phyloP scores from a whole-genome alignment of 2,888 invertebrate genomes.

The Agrilus mali region DNA sequence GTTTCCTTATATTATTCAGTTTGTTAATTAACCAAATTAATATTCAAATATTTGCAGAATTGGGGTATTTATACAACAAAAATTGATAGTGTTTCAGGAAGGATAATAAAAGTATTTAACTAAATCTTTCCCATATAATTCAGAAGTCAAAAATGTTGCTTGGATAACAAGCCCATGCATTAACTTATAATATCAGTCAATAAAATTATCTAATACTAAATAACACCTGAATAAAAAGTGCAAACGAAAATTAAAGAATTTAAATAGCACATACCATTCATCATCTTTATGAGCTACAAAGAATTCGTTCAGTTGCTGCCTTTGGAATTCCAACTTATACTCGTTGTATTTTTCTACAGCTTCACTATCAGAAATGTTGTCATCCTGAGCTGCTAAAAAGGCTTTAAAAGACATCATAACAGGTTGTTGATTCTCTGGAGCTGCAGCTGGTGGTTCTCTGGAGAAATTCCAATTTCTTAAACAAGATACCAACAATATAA shows the following conservation, averaged over 20 bases:
- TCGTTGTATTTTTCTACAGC: constrained; percentile 95
- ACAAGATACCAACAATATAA: constrained; percentile 12
- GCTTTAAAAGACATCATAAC: constrained; percentile 96
- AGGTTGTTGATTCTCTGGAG: constrained; percentile 56
- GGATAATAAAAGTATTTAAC: no score
- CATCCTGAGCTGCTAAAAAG: constrained; percentile 92
- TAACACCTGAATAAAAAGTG: constrained; percentile 1
- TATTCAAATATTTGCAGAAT: no score
- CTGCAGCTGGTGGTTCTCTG: constrained; percentile 39
- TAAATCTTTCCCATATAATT: no score
- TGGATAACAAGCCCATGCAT: no score
- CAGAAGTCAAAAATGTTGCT: no score
- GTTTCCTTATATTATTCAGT: no score
- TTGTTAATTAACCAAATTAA: no score
- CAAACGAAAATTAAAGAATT: constrained; percentile 1
- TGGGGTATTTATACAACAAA: no score
- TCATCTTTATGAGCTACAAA: constrained; percentile 99
- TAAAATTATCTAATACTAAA: no score
- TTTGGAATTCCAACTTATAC: constrained; percentile 92
- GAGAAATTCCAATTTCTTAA: constrained; percentile 30
- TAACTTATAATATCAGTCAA: no score
- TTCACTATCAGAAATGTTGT: constrained; percentile 93
- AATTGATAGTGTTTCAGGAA: no score
- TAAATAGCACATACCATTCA: constrained; percentile 75
- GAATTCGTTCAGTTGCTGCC: constrained; percentile 95